phyloP scores from a whole-genome alignment of 2,797 vertebrate species.

The Phrynocephalus forsythii region DNA sequence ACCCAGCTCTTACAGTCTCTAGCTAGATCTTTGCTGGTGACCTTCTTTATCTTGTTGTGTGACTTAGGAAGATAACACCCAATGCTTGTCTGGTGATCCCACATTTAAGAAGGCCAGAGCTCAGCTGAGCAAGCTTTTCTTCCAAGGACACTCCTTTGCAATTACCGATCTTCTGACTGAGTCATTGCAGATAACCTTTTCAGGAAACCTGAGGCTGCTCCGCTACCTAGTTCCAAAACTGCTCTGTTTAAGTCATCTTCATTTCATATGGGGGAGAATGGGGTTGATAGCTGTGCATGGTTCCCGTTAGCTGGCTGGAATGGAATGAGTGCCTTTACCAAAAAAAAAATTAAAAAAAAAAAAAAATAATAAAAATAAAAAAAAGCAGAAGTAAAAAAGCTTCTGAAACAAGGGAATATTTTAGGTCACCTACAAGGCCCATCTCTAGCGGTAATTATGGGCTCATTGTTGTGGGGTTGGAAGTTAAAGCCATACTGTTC shows the following conservation, averaged over 20 bases:
- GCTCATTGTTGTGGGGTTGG: background rate
- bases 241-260: background rate
- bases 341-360: no score
- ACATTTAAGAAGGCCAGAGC: background rate
- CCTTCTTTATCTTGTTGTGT: background rate
- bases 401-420: background rate
- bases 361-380: no score
- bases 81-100: no score
- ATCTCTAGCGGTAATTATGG: conserved; percentile 18
- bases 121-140: background rate
- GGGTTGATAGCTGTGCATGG: background rate
- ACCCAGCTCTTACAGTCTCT: background rate
- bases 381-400: background rate
- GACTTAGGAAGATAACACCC: background rate
- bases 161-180: background rate
- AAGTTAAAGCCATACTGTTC: background rate
- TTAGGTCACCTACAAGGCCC: conserved; percentile 20
- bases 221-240: background rate
- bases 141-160: background rate
- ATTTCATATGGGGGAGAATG: background rate
- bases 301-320: rapidly evolving
- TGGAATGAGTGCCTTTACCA: background rate
- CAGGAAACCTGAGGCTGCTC: background rate
- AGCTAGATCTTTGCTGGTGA: background rate
- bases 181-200: no score